Evolutionary conservation across 1,140 invertebrate species (phyloP).

Genomic region (Procambarus clarkii): DNA sequence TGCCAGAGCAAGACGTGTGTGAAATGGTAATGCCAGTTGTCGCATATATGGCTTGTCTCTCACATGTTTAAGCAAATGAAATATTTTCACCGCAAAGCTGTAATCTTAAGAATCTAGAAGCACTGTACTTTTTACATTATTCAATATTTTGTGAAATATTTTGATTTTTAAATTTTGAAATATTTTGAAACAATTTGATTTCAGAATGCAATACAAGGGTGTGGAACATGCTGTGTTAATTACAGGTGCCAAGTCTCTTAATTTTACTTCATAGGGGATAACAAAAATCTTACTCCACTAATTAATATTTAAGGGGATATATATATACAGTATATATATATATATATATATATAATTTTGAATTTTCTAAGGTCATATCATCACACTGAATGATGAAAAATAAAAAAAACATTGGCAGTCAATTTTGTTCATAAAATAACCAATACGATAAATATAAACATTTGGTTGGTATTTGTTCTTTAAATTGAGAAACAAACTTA

Average conservation of each 20-base stretch:
- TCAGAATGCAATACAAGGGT: background rate
- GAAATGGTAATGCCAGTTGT: background rate
- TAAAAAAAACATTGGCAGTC: background rate
- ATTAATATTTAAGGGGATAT: too few species aligned
- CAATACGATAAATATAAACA: too few species aligned
- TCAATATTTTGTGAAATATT: background rate
- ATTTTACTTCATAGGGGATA: background rate
- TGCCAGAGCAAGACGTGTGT: background rate
- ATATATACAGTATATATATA: too few species aligned
- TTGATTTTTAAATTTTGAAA: background rate
- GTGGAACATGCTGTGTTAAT: background rate
- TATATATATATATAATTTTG: background rate
- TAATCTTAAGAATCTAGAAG: background rate
- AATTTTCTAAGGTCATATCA: background rate
- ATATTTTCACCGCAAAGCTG: background rate
- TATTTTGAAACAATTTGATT: too few species aligned
- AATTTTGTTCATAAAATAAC: too few species aligned
- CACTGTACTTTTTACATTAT: too few species aligned
- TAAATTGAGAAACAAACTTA: too few species aligned
- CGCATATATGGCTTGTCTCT: background rate
- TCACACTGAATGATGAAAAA: background rate
- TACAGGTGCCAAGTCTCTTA: background rate
- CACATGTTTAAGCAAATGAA: background rate
- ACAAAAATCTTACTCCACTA: too few species aligned
- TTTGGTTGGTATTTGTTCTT: too few species aligned